Evolutionary conservation across 2,113 vertebrate species (phyloP).

Genomic region (Sarotherodon lohbergeri): DNA sequence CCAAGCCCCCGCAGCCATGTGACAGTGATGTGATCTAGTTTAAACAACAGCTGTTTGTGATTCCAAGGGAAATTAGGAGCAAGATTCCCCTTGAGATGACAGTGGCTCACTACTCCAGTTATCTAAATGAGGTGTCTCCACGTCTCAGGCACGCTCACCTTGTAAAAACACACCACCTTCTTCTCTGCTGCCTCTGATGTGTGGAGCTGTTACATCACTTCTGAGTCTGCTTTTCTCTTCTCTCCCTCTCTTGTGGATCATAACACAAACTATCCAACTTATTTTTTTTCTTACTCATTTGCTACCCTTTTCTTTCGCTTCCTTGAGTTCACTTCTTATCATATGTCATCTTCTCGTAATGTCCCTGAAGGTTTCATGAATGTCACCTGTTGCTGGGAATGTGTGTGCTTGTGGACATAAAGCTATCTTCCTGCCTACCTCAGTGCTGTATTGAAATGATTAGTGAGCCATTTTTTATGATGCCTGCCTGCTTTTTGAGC

Average conservation of each 20-base stretch:
- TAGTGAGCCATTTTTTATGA: constrained; percentile 65
- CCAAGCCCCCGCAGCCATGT: constrained; percentile 83
- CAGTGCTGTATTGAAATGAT: constrained; percentile 62
- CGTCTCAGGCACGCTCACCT: constrained; percentile 29
- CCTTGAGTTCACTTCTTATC: not conserved
- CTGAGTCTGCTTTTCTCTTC: not conserved
- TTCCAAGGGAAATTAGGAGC: constrained; percentile 91
- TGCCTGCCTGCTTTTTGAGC: constrained; percentile 47
- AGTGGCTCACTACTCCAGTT: constrained; percentile 77
- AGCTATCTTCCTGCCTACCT: constrained; percentile 20
- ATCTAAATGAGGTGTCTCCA: constrained; percentile 73
- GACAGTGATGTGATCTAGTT: constrained; percentile 90
- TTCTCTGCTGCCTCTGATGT: not conserved
- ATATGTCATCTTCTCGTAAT: not conserved
- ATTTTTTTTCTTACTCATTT: not conserved
- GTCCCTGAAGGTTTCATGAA: not conserved
- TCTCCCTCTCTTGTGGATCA: not conserved
- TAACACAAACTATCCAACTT: not conserved
- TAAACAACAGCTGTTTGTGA: constrained; percentile 94
- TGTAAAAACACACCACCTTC: constrained; percentile 27
- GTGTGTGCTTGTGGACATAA: constrained; percentile 23
- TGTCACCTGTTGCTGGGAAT: constrained; percentile 42
- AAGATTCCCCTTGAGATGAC: constrained; percentile 85
- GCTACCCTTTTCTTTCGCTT: not conserved
- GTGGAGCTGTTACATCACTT: constrained; percentile 12